Evolutionary conservation across 2,113 vertebrate genomes (phyloP).

Genomic region (Ciconia boyciana): DNA sequence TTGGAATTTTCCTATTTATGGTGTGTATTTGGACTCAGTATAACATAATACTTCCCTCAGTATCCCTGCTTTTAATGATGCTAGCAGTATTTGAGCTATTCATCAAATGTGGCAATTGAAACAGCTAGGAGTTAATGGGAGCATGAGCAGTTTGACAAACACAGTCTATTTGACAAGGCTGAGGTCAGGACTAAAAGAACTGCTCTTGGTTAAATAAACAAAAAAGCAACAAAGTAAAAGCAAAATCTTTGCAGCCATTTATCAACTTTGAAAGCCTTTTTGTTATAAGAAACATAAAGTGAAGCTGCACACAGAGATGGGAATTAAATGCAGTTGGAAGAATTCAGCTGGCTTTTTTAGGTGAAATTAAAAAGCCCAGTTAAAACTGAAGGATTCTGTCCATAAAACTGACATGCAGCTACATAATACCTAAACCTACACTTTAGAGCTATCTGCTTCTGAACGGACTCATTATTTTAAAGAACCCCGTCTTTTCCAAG

Average conservation of each 20-base stretch:
- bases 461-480: background rate
- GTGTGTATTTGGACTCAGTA: conserved; percentile 31
- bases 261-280: conserved; percentile 64
- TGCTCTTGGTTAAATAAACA: conserved; percentile 68
- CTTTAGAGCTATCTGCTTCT: background rate
- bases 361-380: conserved; percentile 29
- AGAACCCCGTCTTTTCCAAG: background rate
- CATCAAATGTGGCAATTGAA: conserved; percentile 60
- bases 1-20: conserved; percentile 45
- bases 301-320: conserved; percentile 31
- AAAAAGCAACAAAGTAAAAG: conserved; percentile 67
- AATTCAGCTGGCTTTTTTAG: background rate
- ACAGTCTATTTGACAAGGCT: conserved; percentile 65
- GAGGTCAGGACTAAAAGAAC: conserved; percentile 62
- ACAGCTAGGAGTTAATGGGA: conserved; percentile 67
- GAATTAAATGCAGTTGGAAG: conserved; percentile 21
- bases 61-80: conserved; percentile 55
- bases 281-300: conserved; percentile 53
- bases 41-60: conserved; percentile 35
- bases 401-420: background rate
- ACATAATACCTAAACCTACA: background rate
- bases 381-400: conserved; percentile 28
- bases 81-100: conserved; percentile 52
- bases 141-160: conserved; percentile 67
- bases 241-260: conserved; percentile 59